A percentile compares a stretch with the other conserved stretches of the same genome.
Conservation (phyloP, 2,797 vertebrate genomes). For the Muscicapa comitata region DNA sequence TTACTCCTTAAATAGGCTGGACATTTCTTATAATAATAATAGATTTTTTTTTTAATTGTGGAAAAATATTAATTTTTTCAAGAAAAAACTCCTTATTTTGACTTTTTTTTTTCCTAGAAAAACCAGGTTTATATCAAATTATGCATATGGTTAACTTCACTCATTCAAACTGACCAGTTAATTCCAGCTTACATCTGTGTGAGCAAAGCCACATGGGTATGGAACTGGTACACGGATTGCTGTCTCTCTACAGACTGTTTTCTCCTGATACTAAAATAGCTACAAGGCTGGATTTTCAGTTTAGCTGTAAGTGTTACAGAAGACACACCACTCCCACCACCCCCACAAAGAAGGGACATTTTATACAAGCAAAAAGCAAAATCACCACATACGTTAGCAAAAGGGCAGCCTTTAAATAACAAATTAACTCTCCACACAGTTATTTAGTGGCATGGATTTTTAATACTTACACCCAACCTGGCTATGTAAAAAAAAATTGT, state of each 20-base stretch:
- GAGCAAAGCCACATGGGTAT: background rate
- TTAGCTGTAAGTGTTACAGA: background rate
- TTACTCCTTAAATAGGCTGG: conserved; percentile 41
- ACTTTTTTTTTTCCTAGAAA: background rate
- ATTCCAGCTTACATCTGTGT: background rate
- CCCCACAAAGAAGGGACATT: background rate
- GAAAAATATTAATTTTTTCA: background rate
- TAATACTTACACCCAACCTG: background rate
- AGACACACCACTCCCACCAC: background rate
- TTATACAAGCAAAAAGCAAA: background rate
- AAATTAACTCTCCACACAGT: background rate
- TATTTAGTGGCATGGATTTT: background rate
- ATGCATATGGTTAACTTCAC: background rate
- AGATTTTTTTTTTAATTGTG: background rate
- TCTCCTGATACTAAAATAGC: background rate
- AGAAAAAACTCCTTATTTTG: conserved; percentile 20
- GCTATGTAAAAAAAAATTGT: background rate
- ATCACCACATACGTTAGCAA: background rate
- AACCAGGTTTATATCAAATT: background rate
- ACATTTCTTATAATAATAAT: conserved; percentile 50
- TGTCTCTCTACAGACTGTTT: background rate
- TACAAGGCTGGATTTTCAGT: background rate
- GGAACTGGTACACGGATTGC: background rate
- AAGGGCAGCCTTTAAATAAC: background rate
- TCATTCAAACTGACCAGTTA: background rate